phyloP scores from a whole-genome alignment of 2,113 vertebrate species.

The Bubo scandiacus region DNA sequence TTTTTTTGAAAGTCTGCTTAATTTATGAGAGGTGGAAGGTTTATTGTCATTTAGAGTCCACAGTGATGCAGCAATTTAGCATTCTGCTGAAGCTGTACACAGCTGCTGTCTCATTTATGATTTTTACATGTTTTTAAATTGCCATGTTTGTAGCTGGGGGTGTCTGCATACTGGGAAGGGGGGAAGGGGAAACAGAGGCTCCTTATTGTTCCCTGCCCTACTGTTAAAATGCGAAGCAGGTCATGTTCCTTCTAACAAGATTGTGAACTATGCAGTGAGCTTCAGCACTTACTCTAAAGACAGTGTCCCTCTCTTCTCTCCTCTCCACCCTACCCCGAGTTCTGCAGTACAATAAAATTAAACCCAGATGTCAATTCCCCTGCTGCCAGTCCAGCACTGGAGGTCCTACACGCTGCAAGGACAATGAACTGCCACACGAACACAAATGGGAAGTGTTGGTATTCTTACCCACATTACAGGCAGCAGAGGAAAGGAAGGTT shows the following conservation, averaged over 20 bases:
- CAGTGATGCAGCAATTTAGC: constrained; percentile 72
- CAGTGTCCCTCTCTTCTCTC: background rate
- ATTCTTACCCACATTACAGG: background rate
- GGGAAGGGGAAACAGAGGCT: background rate
- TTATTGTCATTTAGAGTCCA: constrained; percentile 80
- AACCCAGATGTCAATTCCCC: background rate
- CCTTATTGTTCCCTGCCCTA: background rate
- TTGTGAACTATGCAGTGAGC: background rate
- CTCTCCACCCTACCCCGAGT: fast-evolving
- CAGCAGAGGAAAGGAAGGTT: background rate
- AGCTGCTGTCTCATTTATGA: constrained; percentile 72
- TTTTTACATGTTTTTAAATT: constrained; percentile 78
- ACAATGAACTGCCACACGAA: background rate
- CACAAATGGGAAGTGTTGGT: too few species aligned
- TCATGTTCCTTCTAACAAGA: background rate
- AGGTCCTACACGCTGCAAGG: background rate
- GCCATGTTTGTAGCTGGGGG: constrained; percentile 56
- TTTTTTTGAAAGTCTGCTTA: constrained; percentile 79
- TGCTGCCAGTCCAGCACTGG: background rate
- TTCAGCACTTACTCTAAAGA: background rate
- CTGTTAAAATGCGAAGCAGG: background rate
- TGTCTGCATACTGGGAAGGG: background rate
- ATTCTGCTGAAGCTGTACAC: constrained; percentile 62
- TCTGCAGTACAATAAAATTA: background rate
- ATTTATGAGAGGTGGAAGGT: constrained; percentile 84